These are phyloP conservation scores for Pantherophis alleghaniensis DNA, from an alignment of 2,797 vertebrate species.

Conservation along the genomic window DNA sequence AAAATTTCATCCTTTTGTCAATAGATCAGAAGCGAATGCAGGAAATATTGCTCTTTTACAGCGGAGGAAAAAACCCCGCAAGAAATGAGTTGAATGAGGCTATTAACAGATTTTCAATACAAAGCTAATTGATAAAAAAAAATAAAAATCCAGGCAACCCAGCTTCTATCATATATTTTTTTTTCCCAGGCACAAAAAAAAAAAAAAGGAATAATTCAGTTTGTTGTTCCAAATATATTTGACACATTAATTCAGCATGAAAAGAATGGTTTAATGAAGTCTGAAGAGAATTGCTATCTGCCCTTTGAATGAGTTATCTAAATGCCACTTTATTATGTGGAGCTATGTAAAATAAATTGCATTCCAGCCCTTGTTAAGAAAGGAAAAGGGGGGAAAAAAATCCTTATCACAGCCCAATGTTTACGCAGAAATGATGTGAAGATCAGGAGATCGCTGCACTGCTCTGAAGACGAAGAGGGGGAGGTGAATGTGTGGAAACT, in stretches of 20 bases:
- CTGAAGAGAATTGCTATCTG: conserved; percentile 71
- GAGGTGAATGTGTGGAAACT: conserved; percentile 35
- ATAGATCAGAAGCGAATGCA: neutral
- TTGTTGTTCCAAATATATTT: conserved; percentile 68
- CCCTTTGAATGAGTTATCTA: conserved; percentile 72
- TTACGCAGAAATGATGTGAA: conserved; percentile 63
- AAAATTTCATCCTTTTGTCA: neutral
- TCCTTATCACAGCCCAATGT: conserved; percentile 67
- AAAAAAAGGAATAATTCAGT: conserved; percentile 51
- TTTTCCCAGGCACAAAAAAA: conserved; percentile 50
- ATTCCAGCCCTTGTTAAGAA: conserved; percentile 70
- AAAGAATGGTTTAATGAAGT: conserved; percentile 74
- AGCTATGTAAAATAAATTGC: conserved; percentile 74
- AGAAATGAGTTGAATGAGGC: neutral
- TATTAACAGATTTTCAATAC: conserved; percentile 31
- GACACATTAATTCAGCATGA: conserved; percentile 69
- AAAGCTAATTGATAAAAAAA: conserved; percentile 39
- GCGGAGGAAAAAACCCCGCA: neutral
- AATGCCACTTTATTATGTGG: conserved; percentile 75
- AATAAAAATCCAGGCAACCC: conserved; percentile 38
- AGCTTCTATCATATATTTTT: conserved; percentile 36
- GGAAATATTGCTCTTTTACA: neutral
- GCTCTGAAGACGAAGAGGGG: conserved; percentile 48
- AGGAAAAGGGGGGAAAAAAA: conserved; percentile 4
- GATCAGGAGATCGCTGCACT: conserved; percentile 44